Conservation (phyloP, 2,797 vertebrate genomes). For the Sebastes trivittatus region DNA sequence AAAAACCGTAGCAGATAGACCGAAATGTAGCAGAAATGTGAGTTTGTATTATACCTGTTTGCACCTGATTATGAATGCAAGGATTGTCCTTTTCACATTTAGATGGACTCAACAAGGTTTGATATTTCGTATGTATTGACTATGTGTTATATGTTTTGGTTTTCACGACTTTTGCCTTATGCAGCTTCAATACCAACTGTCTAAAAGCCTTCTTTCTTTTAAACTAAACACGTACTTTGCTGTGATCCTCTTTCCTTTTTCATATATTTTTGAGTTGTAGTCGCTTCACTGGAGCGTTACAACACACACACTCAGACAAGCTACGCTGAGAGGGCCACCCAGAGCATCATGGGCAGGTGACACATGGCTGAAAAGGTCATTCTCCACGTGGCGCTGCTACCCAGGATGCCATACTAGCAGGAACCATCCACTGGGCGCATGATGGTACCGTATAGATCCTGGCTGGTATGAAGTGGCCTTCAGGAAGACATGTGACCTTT, state of each 20-base stretch:
- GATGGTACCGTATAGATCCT: slow-evolving; percentile 32
- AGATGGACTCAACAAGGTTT: neutral
- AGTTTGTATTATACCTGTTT: neutral
- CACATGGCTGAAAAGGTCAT: slow-evolving; percentile 73
- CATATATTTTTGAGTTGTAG: neutral
- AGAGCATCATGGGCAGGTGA: slow-evolving; percentile 59
- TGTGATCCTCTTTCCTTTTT: neutral
- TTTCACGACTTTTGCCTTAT: neutral
- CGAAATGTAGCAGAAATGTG: too few species aligned
- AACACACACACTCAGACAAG: slow-evolving; percentile 16
- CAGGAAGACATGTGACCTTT: slow-evolving; percentile 51
- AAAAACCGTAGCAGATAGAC: neutral
- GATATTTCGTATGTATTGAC: neutral
- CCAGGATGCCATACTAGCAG: slow-evolving; percentile 40
- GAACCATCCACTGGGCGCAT: slow-evolving; percentile 32
- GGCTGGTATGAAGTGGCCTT: slow-evolving; percentile 18
- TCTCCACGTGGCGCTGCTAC: slow-evolving; percentile 47
- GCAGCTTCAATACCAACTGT: neutral
- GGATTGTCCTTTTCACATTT: neutral
- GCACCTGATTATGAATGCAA: neutral
- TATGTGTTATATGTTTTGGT: neutral
- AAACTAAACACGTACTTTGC: neutral
- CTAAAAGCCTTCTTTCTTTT: neutral
- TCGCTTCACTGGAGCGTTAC: slow-evolving; percentile 46
- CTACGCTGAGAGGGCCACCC: slow-evolving; percentile 46